Evolutionary conservation across 1,140 invertebrate genomes (phyloP).

Genomic region (Drosophila bocki): DNA sequence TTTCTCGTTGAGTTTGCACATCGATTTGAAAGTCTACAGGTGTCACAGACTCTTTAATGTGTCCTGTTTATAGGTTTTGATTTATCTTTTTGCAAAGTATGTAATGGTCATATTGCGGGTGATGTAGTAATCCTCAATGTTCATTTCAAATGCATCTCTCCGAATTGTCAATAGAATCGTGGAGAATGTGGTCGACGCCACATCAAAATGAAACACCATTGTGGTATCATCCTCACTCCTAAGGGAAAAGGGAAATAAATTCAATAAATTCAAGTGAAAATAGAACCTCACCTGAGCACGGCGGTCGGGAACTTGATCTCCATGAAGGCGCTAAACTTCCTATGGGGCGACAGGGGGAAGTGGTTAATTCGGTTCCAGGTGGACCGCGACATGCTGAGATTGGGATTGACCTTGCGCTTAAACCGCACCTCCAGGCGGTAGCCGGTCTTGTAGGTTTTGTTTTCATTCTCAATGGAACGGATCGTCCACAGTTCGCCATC

Average conservation of each 20-base stretch:
- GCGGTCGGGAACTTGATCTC: constrained; percentile 60
- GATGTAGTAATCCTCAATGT: constrained; percentile 67
- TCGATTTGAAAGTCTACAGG: not conserved
- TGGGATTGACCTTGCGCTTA: constrained; percentile 60
- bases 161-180: constrained; percentile 52
- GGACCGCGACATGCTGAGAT: constrained; percentile 39
- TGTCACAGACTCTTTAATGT: not conserved
- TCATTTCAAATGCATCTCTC: constrained; percentile 63
- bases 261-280: not conserved
- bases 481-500: constrained; percentile 90
- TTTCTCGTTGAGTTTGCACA: not conserved
- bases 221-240: constrained; percentile 26
- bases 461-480: constrained; percentile 88
- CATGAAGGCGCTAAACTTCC: constrained; percentile 59
- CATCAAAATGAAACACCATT: constrained; percentile 49
- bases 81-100: not conserved
- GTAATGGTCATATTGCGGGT: constrained; percentile 47
- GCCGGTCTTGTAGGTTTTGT: constrained; percentile 85
- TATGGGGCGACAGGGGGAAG: constrained; percentile 59
- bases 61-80: not conserved
- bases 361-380: constrained; percentile 70
- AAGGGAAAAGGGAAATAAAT: not conserved
- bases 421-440: constrained; percentile 70
- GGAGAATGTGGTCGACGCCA: constrained; percentile 36
- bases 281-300: constrained; percentile 31